Conservation (phyloP, 2,888 invertebrate genomes). For the Dastarcus helophoroides region DNA sequence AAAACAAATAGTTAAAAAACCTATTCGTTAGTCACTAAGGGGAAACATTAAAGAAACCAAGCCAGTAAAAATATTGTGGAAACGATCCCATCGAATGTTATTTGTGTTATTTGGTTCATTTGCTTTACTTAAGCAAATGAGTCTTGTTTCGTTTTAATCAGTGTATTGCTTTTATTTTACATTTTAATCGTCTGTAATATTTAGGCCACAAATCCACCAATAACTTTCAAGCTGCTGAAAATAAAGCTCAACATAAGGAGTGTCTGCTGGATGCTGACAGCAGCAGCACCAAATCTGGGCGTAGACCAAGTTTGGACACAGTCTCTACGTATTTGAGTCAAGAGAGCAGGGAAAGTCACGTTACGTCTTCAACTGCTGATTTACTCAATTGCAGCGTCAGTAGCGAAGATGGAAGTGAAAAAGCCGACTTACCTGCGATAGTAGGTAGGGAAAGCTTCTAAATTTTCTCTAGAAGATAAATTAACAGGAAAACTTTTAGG, state of each 20-base stretch:
- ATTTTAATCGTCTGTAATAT: no score
- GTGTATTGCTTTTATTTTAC: no score
- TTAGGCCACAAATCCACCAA: constrained; percentile 37
- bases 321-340: constrained; percentile 82
- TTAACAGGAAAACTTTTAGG: no score
- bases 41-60: no score
- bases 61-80: no score
- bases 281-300: constrained; percentile 62
- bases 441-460: constrained; percentile 30
- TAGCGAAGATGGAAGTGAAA: constrained; percentile 27
- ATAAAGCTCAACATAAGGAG: constrained; percentile 24
- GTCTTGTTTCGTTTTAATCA: no score
- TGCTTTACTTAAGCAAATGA: no score
- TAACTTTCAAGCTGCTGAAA: constrained; percentile 23
- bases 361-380: constrained; percentile 31
- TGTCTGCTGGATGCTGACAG: constrained; percentile 52
- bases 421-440: constrained; percentile 27
- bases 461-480: no score
- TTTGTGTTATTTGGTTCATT: no score
- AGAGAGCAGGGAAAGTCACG: constrained; percentile 60
- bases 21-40: no score
- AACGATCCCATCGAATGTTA: no score
- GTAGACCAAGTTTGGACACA: constrained; percentile 76
- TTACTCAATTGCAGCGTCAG: constrained; percentile 31
- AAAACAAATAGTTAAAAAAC: no score